Evolutionary conservation across 2,113 vertebrate genomes (phyloP).

Genomic region (Plectropomus leopardus): DNA sequence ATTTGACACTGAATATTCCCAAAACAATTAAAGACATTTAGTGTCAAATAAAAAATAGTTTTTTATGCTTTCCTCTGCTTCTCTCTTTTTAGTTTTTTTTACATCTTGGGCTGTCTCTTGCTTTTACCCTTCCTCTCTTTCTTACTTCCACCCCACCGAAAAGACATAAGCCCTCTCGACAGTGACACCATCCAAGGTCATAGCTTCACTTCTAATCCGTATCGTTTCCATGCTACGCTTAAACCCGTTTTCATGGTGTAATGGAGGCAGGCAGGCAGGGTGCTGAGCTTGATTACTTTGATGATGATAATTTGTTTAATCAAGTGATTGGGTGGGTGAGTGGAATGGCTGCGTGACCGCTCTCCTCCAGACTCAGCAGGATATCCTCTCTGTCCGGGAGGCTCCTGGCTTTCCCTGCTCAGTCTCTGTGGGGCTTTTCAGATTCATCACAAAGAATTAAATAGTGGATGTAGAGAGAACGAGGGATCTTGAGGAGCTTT

Average conservation of each 20-base stretch:
- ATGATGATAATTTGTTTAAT: constrained; percentile 74
- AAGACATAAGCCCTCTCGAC: constrained; percentile 29
- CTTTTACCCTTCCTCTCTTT: neutral
- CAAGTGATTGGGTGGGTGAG: constrained; percentile 56
- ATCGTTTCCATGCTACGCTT: constrained; percentile 48
- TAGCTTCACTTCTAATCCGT: constrained; percentile 52
- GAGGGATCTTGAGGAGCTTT: neutral
- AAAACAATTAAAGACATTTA: neutral
- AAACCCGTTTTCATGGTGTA: constrained; percentile 58
- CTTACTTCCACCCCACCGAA: neutral
- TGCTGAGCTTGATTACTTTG: constrained; percentile 65
- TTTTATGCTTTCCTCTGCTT: neutral
- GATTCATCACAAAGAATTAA: constrained; percentile 25
- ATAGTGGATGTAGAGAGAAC: constrained; percentile 6
- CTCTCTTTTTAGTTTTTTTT: neutral
- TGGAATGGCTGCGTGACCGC: constrained; percentile 41
- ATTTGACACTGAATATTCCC: neutral
- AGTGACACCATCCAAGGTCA: constrained; percentile 64
- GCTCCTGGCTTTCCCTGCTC: neutral
- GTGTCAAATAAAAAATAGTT: constrained; percentile 5
- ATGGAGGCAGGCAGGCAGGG: constrained; percentile 47
- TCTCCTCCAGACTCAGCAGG: constrained; percentile 28
- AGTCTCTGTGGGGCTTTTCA: constrained; percentile 9
- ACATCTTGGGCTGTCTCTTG: neutral
- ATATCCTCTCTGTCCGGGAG: constrained; percentile 27